phyloP scores from a whole-genome alignment of 1,140 invertebrate species.

The Probaryconus sp. region DNA sequence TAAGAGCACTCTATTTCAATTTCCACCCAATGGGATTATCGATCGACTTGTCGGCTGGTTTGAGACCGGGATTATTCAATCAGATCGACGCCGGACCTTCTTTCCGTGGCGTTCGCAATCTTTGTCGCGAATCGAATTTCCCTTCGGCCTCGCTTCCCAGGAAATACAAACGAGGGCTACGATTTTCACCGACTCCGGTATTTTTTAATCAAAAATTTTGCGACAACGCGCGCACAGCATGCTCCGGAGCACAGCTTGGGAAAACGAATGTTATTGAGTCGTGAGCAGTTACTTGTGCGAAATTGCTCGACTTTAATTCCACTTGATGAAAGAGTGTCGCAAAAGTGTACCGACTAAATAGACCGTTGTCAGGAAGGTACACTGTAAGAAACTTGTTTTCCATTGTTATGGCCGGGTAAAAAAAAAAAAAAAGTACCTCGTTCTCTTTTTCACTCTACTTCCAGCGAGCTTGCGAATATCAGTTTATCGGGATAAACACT shows the following conservation, averaged over 20 bases:
- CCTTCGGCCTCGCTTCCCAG: neutral
- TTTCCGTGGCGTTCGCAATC: conserved; percentile 32
- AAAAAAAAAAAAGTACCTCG: too few species aligned
- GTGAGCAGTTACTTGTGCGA: neutral
- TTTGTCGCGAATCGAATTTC: conserved; percentile 43
- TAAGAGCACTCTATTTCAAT: too few species aligned
- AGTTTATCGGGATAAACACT: conserved; percentile 23
- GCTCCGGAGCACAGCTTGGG: too few species aligned
- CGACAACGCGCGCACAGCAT: too few species aligned
- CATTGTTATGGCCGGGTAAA: conserved; percentile 3
- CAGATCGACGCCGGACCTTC: conserved; percentile 34
- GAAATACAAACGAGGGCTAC: conserved; percentile 8
- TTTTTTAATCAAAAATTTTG: conserved; percentile 36
- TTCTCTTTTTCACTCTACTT: conserved; percentile 18
- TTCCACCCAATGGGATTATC: too few species aligned
- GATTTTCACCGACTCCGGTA: neutral
- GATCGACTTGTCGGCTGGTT: too few species aligned
- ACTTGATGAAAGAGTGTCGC: conserved; percentile 15
- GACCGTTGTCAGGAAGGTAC: neutral
- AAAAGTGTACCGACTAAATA: conserved; percentile 7
- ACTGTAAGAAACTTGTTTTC: neutral
- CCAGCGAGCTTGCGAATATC: conserved; percentile 7
- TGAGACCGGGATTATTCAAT: conserved; percentile 47
- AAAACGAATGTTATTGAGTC: conserved; percentile 12
- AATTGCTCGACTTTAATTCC: conserved; percentile 25